Percentiles rank a stretch among this genome's conserved stretches.
These are phyloP conservation scores for Nematolebias whitei DNA, from an alignment of 2,113 vertebrate genomes.

Conservation along the genomic window DNA sequence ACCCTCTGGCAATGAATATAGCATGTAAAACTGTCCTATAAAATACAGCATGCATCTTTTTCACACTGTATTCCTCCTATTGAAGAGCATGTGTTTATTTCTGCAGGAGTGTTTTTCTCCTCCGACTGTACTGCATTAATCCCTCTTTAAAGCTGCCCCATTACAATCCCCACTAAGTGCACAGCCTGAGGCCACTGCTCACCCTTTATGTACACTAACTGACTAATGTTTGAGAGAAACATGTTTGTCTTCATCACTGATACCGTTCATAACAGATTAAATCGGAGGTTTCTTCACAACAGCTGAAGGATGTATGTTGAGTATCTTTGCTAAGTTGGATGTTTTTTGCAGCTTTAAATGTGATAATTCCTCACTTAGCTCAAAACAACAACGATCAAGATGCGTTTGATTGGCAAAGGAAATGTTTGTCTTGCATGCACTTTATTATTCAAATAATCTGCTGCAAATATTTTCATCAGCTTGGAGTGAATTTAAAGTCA, in stretches of 20 bases:
- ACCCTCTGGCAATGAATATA: no score
- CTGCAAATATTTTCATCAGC: conserved; percentile 41
- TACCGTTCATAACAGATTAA: conserved; percentile 72
- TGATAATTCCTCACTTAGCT: conserved; percentile 35
- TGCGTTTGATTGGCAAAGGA: conserved; percentile 37
- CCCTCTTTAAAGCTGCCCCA: conserved; percentile 61
- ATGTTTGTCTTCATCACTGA: conserved; percentile 71
- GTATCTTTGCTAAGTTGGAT: conserved; percentile 54
- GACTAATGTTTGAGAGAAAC: conserved; percentile 64
- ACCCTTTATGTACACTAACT: conserved; percentile 22
- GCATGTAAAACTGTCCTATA: neutral
- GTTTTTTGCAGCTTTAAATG: conserved; percentile 58
- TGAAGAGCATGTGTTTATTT: conserved; percentile 56
- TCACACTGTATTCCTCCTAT: conserved; percentile 5
- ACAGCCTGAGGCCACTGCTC: conserved; percentile 24
- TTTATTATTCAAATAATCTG: conserved; percentile 42
- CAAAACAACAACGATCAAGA: conserved; percentile 30
- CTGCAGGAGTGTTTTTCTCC: conserved; percentile 66
- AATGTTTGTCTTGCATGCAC: conserved; percentile 5
- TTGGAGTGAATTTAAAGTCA: conserved; percentile 13
- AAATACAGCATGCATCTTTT: neutral
- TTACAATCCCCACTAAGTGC: conserved; percentile 69
- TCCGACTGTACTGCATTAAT: conserved; percentile 53
- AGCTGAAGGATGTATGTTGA: conserved; percentile 43
- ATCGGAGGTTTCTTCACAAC: conserved; percentile 64